Evolutionary conservation across 2,113 vertebrate genomes (phyloP).

Genomic region (Vulpes ferrilata): DNA sequence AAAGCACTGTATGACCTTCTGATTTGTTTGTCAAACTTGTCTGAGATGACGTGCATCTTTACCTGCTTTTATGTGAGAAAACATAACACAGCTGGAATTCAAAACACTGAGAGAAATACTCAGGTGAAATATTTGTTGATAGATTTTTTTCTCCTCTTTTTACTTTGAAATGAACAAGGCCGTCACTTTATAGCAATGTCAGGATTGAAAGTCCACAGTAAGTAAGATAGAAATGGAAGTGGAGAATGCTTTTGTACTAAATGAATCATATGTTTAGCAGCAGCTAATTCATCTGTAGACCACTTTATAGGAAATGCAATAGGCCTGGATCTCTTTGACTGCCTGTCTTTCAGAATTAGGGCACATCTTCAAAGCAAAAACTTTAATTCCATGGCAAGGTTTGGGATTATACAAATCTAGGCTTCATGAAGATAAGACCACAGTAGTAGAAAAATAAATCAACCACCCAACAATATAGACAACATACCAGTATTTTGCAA

Average conservation of each 20-base stretch:
- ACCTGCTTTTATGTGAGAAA: constrained; percentile 69
- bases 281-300: constrained; percentile 51
- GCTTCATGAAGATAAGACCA: constrained; percentile 48
- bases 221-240: not conserved
- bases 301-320: constrained; percentile 61
- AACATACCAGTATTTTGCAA: constrained; percentile 60
- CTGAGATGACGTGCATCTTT: constrained; percentile 50
- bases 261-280: constrained; percentile 59
- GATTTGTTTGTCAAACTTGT: constrained; percentile 65
- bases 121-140: constrained; percentile 73
- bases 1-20: constrained; percentile 19
- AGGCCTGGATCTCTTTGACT: not conserved
- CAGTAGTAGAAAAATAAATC: constrained; percentile 54
- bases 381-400: constrained; percentile 56
- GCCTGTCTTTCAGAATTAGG: not conserved
- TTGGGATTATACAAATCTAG: constrained; percentile 23
- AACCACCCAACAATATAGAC: constrained; percentile 45
- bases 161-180: constrained; percentile 70
- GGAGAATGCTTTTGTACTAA: not conserved
- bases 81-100: constrained; percentile 71
- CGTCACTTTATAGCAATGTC: constrained; percentile 47
- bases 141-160: not conserved
- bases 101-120: constrained; percentile 45
- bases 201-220: constrained; percentile 65
- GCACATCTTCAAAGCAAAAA: constrained; percentile 59